Conservation (phyloP, 2,797 vertebrate genomes). For the Sebastes hubbsi region DNA sequence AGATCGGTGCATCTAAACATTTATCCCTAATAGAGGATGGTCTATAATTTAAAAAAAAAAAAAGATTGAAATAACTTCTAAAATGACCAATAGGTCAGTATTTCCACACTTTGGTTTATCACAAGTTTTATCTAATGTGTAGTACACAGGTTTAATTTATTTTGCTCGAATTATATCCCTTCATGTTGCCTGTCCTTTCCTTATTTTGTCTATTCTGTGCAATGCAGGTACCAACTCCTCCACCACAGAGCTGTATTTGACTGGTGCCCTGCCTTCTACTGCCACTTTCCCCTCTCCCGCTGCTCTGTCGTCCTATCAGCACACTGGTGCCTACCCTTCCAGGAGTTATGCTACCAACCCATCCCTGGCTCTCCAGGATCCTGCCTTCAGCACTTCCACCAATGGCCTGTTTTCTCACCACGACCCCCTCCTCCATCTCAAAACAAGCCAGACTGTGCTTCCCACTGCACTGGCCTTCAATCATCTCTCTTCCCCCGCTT, state of each 20-base stretch:
- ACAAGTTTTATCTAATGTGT: no score
- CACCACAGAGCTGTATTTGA: conserved; percentile 93
- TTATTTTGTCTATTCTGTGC: not conserved
- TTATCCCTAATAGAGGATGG: no score
- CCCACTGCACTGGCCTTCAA: conserved; percentile 92
- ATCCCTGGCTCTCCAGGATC: conserved; percentile 91
- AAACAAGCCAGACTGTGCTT: conserved; percentile 90
- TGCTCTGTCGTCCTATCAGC: conserved; percentile 92
- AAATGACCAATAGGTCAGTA: no score
- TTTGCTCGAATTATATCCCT: not conserved
- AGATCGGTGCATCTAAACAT: no score
- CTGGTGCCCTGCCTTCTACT: conserved; percentile 93
- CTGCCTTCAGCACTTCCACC: conserved; percentile 90
- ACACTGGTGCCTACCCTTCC: conserved; percentile 90
- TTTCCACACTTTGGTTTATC: no score
- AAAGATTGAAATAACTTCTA: no score
- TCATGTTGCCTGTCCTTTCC: not conserved
- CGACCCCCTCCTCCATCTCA: conserved; percentile 93
- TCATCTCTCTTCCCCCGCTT: conserved; percentile 86
- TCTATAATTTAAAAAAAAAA: no score
- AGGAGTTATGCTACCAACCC: conserved; percentile 91
- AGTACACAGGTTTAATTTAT: no score
- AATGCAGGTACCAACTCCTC: conserved; percentile 92
- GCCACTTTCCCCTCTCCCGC: conserved; percentile 93
- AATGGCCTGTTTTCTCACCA: conserved; percentile 93